Evolutionary conservation across 1,140 invertebrate genomes (phyloP).

Genomic region (Rhopalosiphum maidis): DNA sequence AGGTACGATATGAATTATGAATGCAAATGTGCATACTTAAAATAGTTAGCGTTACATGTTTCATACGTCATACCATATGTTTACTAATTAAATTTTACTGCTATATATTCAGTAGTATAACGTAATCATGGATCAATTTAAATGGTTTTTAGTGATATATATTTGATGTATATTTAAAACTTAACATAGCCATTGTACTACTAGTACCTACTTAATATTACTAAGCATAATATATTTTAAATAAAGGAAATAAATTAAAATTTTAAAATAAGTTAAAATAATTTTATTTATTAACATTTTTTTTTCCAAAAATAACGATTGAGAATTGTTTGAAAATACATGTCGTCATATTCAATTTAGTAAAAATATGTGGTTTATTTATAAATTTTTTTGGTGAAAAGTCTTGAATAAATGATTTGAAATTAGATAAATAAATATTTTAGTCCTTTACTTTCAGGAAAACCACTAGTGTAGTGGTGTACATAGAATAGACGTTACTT

Average conservation of each 20-base stretch:
- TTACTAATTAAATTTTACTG: not conserved
- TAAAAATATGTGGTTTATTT: not conserved
- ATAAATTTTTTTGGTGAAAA: not conserved
- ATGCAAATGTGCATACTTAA: not conserved
- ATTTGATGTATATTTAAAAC: not conserved
- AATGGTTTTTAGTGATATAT: not conserved
- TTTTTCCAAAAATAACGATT: not conserved
- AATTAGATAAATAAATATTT: not conserved
- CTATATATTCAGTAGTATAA: conserved; percentile 11
- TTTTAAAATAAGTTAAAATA: not conserved
- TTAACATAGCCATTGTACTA: not conserved
- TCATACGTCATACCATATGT: not conserved
- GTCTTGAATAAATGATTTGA: not conserved
- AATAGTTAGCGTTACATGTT: not conserved
- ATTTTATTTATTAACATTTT: not conserved
- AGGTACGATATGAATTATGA: not conserved
- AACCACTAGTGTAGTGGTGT: not conserved
- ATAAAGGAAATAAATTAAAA: not conserved
- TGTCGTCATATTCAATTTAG: not conserved
- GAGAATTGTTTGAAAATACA: not conserved
- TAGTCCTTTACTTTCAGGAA: not conserved
- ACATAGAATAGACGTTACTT: not conserved
- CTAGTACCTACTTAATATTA: not conserved
- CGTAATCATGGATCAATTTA: not conserved
- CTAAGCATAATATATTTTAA: not conserved